phyloP scores from a whole-genome alignment of 2,113 vertebrate genomes.

The Antechinus flavipes region DNA sequence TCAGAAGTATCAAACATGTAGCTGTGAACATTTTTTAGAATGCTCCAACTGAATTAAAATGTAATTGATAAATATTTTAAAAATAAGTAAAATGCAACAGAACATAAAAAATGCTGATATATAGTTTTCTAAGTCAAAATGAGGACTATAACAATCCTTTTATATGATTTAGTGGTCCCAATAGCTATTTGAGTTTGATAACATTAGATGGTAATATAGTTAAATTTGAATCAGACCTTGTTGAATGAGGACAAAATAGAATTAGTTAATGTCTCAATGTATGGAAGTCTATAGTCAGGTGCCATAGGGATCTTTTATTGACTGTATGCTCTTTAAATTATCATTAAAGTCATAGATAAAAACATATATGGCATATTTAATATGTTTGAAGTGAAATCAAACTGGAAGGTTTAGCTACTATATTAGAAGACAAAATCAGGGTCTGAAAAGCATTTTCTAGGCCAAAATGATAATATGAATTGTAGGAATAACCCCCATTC shows the following conservation, averaged over 20 bases:
- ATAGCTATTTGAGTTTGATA: too few species aligned
- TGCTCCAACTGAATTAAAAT: background rate
- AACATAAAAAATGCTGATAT: background rate
- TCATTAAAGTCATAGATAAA: background rate
- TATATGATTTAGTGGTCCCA: background rate
- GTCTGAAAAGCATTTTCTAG: background rate
- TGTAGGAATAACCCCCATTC: background rate
- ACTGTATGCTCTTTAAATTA: background rate
- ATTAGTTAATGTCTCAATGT: background rate
- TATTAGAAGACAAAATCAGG: background rate
- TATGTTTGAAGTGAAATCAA: background rate
- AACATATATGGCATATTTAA: background rate
- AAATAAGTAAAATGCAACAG: background rate
- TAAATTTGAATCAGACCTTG: background rate
- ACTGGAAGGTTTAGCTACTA: background rate
- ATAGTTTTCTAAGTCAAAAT: background rate
- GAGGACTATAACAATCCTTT: background rate
- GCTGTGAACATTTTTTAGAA: background rate
- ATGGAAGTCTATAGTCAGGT: background rate
- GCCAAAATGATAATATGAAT: background rate
- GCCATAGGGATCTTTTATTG: background rate
- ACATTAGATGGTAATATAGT: background rate
- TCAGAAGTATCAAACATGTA: background rate
- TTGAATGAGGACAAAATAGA: background rate
- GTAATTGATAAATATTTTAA: background rate